Conservation (phyloP, 2,797 vertebrate genomes). For the Enteromius argenteus region DNA sequence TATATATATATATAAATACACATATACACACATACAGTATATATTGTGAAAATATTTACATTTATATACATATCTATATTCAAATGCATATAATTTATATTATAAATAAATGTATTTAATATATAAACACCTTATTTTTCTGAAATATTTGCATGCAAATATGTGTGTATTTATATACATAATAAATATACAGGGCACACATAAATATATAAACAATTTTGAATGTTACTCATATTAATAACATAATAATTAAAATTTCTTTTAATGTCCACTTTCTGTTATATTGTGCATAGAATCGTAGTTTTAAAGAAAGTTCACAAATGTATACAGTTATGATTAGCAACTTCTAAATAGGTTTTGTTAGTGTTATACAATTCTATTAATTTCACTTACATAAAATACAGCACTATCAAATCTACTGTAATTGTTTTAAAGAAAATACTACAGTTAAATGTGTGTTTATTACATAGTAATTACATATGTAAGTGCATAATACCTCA, state of each 20-base stretch:
- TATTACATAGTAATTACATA: constrained; percentile 1
- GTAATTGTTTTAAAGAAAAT: background rate
- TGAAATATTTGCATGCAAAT: no score
- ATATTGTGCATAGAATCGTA: background rate
- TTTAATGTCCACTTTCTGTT: background rate
- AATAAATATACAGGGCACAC: no score
- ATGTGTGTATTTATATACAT: no score
- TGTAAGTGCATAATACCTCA: background rate
- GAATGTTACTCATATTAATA: no score
- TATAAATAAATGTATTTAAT: no score
- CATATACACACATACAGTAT: no score
- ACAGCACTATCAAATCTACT: background rate
- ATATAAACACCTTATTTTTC: no score
- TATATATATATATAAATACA: no score
- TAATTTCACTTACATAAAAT: background rate
- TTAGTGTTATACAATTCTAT: background rate
- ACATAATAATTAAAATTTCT: background rate
- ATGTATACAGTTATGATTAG: background rate
- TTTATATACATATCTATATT: no score
- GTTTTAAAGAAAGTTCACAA: background rate
- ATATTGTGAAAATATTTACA: no score
- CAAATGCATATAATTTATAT: no score
- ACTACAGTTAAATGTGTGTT: background rate
- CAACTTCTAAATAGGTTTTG: background rate
- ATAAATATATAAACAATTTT: no score